Conservation (phyloP, 1,140 invertebrate genomes). For the Lordiphosa mommai region DNA sequence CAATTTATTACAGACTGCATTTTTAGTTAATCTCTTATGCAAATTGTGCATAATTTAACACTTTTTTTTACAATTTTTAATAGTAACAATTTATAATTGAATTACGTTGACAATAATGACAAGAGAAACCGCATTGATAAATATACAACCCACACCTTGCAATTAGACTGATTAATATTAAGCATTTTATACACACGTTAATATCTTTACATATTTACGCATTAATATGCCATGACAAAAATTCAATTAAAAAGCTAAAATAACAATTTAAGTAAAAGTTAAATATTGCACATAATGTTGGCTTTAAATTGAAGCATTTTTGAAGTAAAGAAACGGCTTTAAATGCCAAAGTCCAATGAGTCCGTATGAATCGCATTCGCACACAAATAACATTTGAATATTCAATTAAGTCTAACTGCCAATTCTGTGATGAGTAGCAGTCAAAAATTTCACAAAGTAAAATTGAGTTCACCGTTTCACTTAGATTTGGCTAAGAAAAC, state of each 20-base stretch:
- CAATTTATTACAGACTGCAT: background rate
- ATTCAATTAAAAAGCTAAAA: conserved; percentile 4
- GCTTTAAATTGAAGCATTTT: conserved; percentile 8
- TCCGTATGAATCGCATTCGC: conserved; percentile 8
- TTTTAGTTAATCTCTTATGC: background rate
- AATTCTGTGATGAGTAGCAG: conserved; percentile 57
- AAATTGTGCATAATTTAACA: no score
- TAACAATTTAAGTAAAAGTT: background rate
- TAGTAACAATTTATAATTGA: no score
- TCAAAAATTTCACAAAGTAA: no score
- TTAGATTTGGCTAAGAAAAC: no score
- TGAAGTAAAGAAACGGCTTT: background rate
- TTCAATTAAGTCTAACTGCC: conserved; percentile 65
- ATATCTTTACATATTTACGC: conserved; percentile 5
- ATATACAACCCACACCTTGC: conserved; percentile 5
- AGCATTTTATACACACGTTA: conserved; percentile 8
- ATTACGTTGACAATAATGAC: conserved; percentile 9
- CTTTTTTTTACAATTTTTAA: no score
- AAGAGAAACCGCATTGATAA: conserved; percentile 37
- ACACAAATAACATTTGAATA: conserved; percentile 49
- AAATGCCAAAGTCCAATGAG: background rate
- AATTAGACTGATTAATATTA: conserved; percentile 24
- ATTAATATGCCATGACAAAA: no score
- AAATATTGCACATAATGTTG: background rate
- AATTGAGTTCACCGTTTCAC: no score